Percentiles rank a stretch among this genome's conserved stretches.
Conservation (phyloP, 1,140 invertebrate genomes). For the Drosophila novamexicana region DNA sequence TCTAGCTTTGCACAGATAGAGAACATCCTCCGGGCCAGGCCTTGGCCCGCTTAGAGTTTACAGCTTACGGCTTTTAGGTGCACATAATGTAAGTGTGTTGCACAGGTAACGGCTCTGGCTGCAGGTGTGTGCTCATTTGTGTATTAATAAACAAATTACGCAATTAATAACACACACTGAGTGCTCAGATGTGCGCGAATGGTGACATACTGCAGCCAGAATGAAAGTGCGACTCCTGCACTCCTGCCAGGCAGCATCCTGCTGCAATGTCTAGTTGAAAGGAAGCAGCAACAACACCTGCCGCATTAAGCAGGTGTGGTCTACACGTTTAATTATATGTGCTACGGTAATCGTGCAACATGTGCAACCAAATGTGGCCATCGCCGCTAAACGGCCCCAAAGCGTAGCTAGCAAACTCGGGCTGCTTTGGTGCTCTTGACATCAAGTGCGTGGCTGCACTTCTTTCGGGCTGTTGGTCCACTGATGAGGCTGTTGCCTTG, state of each 20-base stretch:
- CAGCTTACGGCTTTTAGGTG: background rate
- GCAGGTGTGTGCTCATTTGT: constrained; percentile 45
- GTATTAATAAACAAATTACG: constrained; percentile 79
- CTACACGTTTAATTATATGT: constrained; percentile 13
- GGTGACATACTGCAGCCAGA: constrained; percentile 52
- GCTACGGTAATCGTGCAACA: constrained; percentile 39
- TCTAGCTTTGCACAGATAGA: background rate
- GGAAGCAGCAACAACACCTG: constrained; percentile 2
- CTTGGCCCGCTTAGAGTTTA: constrained; percentile 29
- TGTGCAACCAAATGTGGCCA: constrained; percentile 65
- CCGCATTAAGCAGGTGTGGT: background rate
- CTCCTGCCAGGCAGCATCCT: constrained; percentile 14
- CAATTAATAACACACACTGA: constrained; percentile 78
- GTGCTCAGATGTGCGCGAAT: constrained; percentile 72
- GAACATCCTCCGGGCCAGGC: background rate
- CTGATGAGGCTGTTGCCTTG: constrained; percentile 22
- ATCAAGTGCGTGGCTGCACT: constrained; percentile 60
- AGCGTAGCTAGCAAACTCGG: constrained; percentile 55
- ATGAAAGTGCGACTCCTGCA: constrained; percentile 26
- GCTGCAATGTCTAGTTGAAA: constrained; percentile 20
- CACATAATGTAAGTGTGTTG: constrained; percentile 14
- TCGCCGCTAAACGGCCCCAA: constrained; percentile 40
- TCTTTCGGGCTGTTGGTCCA: constrained; percentile 47
- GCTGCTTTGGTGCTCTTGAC: constrained; percentile 16
- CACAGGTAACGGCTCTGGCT: constrained; percentile 5